Percentiles rank a stretch among this genome's conserved stretches.
phyloP scores from a whole-genome alignment of 2,888 invertebrate species.

The Clostera curtula region DNA sequence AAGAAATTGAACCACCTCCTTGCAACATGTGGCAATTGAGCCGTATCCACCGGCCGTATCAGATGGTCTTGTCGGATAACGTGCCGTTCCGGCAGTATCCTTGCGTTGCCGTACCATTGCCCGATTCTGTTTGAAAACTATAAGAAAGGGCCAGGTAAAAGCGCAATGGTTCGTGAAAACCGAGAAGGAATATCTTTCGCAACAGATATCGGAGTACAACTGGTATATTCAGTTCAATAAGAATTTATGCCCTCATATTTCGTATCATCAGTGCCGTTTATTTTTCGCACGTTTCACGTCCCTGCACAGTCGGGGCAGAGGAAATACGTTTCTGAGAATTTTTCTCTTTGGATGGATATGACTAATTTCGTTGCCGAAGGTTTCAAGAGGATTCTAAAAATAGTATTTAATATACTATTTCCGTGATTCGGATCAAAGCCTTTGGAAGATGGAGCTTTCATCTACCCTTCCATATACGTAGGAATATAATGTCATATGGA shows the following conservation, averaged over 20 bases:
- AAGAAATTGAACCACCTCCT: slow-evolving; percentile 17
- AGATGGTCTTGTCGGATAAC: slow-evolving; percentile 4
- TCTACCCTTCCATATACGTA: no score
- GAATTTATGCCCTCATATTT: slow-evolving; percentile 40
- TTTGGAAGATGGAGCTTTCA: no score
- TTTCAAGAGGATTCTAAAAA: slow-evolving; percentile 15
- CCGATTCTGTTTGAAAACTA: slow-evolving; percentile 9
- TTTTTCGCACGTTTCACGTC: slow-evolving; percentile 34
- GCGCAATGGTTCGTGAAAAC: slow-evolving; percentile 24
- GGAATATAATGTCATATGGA: no score
- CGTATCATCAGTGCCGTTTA: slow-evolving; percentile 42
- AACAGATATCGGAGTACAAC: slow-evolving; percentile 17
- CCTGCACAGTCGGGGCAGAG: slow-evolving; percentile 29
- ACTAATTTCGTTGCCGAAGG: slow-evolving; percentile 27
- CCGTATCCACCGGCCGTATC: slow-evolving; percentile 5
- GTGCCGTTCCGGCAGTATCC: slow-evolving; percentile 3
- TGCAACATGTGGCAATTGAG: slow-evolving; percentile 14
- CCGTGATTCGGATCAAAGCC: slow-evolving; percentile 1
- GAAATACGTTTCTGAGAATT: slow-evolving; percentile 25
- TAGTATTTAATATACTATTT: slow-evolving; percentile 9
- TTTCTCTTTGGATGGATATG: slow-evolving; percentile 23
- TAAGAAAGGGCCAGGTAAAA: slow-evolving; percentile 13
- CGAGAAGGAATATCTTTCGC: slow-evolving; percentile 14
- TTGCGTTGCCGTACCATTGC: slow-evolving; percentile 13
- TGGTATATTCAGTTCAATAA: slow-evolving; percentile 27